phyloP scores from a whole-genome alignment of 2,888 invertebrate genomes.

The Acanthosepion lycidas region DNA sequence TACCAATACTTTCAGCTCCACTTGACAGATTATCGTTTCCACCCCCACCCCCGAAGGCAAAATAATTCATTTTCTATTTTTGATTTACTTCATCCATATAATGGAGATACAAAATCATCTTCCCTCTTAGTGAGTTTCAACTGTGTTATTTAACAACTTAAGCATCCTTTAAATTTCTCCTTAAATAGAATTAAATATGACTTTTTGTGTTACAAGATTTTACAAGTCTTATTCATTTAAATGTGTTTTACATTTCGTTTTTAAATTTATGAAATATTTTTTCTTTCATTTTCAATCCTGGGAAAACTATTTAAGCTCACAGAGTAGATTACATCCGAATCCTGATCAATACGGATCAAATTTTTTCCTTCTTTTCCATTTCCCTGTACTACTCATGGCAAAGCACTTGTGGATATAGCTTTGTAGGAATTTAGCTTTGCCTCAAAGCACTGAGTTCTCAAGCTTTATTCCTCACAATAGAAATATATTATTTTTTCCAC shows the following conservation, averaged over 20 bases:
- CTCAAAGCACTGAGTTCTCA: not conserved
- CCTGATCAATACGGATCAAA: not conserved
- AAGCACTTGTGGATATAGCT: not conserved
- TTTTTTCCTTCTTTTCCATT: not conserved
- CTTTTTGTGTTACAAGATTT: not conserved
- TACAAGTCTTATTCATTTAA: not conserved
- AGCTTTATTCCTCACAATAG: not conserved
- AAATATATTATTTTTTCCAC: not conserved
- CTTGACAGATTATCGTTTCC: not conserved
- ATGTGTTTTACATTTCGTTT: not conserved
- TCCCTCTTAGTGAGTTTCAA: not conserved
- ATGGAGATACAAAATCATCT: not conserved
- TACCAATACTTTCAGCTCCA: not conserved
- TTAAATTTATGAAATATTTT: not conserved
- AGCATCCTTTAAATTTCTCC: constrained; percentile 16
- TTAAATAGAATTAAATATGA: not conserved
- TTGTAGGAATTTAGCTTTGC: not conserved
- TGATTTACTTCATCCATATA: not conserved
- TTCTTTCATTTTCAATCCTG: not conserved
- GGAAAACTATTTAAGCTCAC: not conserved
- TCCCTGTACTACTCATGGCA: not conserved
- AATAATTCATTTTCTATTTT: not conserved
- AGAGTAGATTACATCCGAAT: not conserved
- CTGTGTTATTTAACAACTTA: not conserved
- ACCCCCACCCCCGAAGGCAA: not conserved